Evolutionary conservation across 2,797 vertebrate species (phyloP).

Genomic region (Lycodopsis pacificus): DNA sequence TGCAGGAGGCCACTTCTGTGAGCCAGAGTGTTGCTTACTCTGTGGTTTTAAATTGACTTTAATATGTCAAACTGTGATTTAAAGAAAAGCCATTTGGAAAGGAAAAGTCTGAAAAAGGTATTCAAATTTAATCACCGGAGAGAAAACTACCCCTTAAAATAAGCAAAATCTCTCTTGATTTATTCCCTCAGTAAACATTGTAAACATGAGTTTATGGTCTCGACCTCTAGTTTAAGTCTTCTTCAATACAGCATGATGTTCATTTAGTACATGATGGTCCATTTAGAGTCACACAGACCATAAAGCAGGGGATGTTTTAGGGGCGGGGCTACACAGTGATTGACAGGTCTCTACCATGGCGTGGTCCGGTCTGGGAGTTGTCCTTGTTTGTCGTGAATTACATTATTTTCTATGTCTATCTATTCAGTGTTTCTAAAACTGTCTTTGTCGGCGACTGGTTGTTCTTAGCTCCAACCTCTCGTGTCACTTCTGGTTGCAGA

Average conservation of each 20-base stretch:
- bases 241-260: not conserved
- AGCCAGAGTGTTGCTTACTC: conserved; percentile 4
- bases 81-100: not conserved
- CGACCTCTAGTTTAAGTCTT: not conserved
- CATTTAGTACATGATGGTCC: not conserved
- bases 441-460: not conserved
- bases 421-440: not conserved
- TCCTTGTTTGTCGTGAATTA: not conserved
- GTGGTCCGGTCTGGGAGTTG: too few species aligned
- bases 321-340: not conserved
- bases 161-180: not conserved
- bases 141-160: not conserved
- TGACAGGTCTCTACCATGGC: not conserved
- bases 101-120: not conserved
- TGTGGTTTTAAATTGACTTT: not conserved
- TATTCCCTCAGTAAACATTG: not conserved
- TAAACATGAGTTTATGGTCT: not conserved
- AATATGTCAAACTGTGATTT: too few species aligned
- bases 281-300: not conserved
- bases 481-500: not conserved
- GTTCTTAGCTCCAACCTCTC: not conserved
- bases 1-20: not conserved
- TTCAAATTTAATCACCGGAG: too few species aligned
- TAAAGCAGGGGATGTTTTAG: not conserved
- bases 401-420: not conserved